Percentiles rank a stretch among this genome's conserved stretches.
Conservation (phyloP, 2,113 vertebrate species). For the Pteronura brasiliensis region DNA sequence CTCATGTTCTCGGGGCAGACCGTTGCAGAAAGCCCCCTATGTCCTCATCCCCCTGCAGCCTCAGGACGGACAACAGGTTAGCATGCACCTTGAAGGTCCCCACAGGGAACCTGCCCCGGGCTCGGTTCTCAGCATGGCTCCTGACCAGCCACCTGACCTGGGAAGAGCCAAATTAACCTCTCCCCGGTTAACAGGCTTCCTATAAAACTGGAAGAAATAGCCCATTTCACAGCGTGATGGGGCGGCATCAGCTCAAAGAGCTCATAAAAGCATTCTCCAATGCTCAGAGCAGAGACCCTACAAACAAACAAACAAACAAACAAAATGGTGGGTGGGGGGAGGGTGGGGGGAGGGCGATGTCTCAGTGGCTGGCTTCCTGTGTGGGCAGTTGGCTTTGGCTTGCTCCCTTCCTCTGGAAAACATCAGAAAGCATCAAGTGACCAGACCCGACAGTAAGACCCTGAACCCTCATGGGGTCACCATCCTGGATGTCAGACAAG, state of each 20-base stretch:
- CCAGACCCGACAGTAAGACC: not conserved
- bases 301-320: not conserved
- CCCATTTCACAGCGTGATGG: not conserved
- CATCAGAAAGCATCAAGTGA: not conserved
- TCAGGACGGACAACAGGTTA: not conserved
- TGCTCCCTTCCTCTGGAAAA: not conserved
- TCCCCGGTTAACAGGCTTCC: not conserved
- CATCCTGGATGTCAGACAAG: not conserved
- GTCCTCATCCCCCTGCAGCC: accelerated
- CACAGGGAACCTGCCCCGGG: not conserved
- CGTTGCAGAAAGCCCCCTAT: too few relatives aligned
- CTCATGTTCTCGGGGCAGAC: not conserved
- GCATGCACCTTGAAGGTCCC: not conserved
- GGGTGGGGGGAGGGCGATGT: not conserved
- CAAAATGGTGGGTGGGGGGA: too few relatives aligned
- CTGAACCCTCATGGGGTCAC: not conserved
- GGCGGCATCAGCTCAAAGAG: not conserved
- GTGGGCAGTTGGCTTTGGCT: not conserved
- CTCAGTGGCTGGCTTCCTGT: not conserved
- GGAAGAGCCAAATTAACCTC: not conserved
- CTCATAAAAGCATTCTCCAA: not conserved
- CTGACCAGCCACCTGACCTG: not conserved
- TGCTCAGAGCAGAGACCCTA: not conserved
- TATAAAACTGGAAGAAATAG: not conserved
- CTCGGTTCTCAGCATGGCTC: not conserved